Evolutionary conservation across 2,797 vertebrate genomes (phyloP).

Genomic region (Etheostoma nigrum): DNA sequence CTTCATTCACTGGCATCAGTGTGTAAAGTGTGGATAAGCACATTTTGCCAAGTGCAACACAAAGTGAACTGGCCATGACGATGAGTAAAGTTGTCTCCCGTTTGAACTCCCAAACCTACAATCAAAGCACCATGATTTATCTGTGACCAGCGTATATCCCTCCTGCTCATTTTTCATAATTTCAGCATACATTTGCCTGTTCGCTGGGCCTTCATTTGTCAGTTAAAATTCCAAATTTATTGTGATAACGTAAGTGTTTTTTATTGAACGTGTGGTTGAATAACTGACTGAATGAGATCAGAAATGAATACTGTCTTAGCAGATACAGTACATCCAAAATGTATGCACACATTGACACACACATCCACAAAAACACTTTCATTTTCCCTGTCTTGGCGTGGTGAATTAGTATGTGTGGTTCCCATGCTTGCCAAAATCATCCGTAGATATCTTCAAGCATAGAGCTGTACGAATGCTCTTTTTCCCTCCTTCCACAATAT

Average conservation of each 20-base stretch:
- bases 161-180: constrained; percentile 58
- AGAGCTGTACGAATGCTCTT: constrained; percentile 80
- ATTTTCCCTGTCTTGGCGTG: constrained; percentile 65
- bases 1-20: constrained; percentile 69
- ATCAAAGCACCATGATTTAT: constrained; percentile 60
- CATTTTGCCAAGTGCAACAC: constrained; percentile 74
- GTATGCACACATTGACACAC: constrained; percentile 57
- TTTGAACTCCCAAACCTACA: constrained; percentile 66
- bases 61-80: constrained; percentile 66
- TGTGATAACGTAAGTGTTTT: constrained; percentile 67
- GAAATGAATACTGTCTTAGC: constrained; percentile 62
- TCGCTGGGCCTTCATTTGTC: constrained; percentile 49
- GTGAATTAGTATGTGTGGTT: constrained; percentile 76
- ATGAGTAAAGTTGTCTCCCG: constrained; percentile 63
- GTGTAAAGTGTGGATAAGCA: constrained; percentile 63
- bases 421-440: constrained; percentile 83
- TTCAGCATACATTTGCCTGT: constrained; percentile 57
- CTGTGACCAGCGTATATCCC: constrained; percentile 39
- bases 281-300: constrained; percentile 70
- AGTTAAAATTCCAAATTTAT: constrained; percentile 63
- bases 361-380: constrained; percentile 68
- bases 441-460: constrained; percentile 86
- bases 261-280: constrained; percentile 68
- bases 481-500: constrained; percentile 83
- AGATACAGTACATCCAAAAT: constrained; percentile 68